phyloP scores from a whole-genome alignment of 1,140 invertebrate genomes.

The Eupeodes corollae region DNA sequence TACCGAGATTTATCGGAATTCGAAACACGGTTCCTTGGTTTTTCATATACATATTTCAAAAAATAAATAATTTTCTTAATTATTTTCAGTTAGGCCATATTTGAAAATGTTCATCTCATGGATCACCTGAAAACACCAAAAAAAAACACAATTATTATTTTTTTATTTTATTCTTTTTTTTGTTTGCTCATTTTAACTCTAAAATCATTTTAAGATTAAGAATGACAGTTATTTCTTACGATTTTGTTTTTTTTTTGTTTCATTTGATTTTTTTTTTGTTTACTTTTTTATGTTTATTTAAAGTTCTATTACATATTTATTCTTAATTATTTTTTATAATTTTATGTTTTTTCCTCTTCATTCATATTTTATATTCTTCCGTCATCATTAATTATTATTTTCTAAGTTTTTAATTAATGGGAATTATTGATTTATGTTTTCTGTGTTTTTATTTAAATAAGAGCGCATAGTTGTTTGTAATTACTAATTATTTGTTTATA shows the following conservation, averaged over 20 bases:
- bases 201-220: no score
- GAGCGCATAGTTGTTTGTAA: slow-evolving; percentile 4
- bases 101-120: no score
- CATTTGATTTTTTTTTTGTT: slow-evolving; percentile 3
- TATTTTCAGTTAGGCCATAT: no score
- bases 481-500: slow-evolving; percentile 5
- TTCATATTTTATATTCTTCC: background rate
- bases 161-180: no score
- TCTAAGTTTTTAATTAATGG: background rate
- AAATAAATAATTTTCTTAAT: no score
- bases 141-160: no score
- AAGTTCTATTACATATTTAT: background rate
- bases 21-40: no score
- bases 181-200: no score
- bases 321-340: background rate
- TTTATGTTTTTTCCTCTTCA: background rate
- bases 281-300: background rate
- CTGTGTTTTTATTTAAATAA: background rate
- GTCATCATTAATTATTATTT: background rate
- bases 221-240: no score
- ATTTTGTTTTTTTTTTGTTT: background rate
- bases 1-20: no score
- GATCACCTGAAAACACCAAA: no score
- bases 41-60: no score
- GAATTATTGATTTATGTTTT: background rate